These are phyloP conservation scores for Adelognathus sp. DNA, from an alignment of 2,888 invertebrate genomes.

Conservation along the genomic window DNA sequence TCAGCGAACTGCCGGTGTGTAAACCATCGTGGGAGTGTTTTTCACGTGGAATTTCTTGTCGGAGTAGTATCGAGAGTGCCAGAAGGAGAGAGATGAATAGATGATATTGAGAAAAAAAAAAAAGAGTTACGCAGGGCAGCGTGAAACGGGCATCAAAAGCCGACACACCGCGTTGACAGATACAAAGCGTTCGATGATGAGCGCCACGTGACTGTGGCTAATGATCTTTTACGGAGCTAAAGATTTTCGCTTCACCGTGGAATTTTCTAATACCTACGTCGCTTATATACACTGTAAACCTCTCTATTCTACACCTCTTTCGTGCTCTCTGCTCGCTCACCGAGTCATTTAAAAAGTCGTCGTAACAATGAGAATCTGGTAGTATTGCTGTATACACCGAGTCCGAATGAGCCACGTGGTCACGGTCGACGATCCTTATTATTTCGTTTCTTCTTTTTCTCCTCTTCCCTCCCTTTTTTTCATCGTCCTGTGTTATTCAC, in stretches of 20 bases:
- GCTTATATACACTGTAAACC: too few species aligned
- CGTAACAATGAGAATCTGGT: not conserved
- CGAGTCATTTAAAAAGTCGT: conserved; percentile 16
- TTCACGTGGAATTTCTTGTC: conserved; percentile 21
- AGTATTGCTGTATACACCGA: not conserved
- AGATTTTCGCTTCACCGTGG: not conserved
- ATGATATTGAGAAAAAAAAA: conserved; percentile 19
- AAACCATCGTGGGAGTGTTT: conserved; percentile 44
- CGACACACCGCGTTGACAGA: conserved; percentile 45
- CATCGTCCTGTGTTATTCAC: not conserved
- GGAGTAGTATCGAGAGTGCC: conserved; percentile 1
- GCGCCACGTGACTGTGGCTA: conserved; percentile 48
- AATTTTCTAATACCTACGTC: not conserved
- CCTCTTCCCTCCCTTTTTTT: not conserved
- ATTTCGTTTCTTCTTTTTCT: not conserved
- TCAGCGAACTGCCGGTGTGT: not conserved
- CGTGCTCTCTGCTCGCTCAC: not conserved
- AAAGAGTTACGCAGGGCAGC: not conserved
- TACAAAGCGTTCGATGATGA: conserved; percentile 56
- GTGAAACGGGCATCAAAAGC: not conserved
- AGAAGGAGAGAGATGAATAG: too few species aligned
- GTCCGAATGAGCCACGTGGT: conserved; percentile 1
- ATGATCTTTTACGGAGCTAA: conserved; percentile 35
- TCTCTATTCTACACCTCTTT: not conserved
- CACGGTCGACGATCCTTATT: conserved; percentile 34